These are phyloP conservation scores for Hetaerina americana DNA, from an alignment of 1,140 invertebrate genomes.

Conservation along the genomic window DNA sequence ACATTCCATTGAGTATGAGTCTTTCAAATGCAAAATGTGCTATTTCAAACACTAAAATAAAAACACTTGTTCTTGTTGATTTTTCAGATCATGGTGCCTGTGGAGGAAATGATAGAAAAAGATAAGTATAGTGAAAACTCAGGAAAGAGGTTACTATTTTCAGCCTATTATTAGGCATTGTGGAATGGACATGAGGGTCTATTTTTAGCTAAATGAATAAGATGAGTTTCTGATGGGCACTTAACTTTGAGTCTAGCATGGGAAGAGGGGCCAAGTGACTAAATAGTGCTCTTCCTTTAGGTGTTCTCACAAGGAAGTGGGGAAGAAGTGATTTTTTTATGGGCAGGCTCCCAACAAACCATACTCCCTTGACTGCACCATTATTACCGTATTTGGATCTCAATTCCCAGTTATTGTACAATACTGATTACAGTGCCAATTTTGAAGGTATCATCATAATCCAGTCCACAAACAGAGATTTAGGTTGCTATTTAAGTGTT, in stretches of 20 bases:
- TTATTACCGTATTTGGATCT: too few relatives aligned
- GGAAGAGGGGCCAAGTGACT: background rate
- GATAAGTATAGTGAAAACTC: background rate
- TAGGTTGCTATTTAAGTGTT: background rate
- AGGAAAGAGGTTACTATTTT: background rate
- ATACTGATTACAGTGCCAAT: background rate
- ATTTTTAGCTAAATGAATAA: background rate
- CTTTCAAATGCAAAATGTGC: too few relatives aligned
- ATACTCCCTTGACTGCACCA: background rate
- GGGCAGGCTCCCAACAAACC: background rate
- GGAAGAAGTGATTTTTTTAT: background rate
- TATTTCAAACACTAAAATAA: too few relatives aligned
- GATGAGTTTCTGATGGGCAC: background rate
- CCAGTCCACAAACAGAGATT: background rate
- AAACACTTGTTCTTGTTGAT: too few relatives aligned
- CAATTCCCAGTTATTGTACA: background rate
- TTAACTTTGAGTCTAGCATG: background rate
- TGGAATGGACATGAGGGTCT: background rate
- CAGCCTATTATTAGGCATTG: background rate
- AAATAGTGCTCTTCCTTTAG: background rate
- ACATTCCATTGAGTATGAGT: too few relatives aligned
- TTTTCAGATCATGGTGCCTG: background rate
- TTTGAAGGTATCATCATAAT: background rate
- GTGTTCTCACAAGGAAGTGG: background rate
- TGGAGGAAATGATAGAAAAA: background rate